Base-by-base conservation (phyloP, 2,797 vertebrate species). In the Cirrhinus mrigala region DNA sequence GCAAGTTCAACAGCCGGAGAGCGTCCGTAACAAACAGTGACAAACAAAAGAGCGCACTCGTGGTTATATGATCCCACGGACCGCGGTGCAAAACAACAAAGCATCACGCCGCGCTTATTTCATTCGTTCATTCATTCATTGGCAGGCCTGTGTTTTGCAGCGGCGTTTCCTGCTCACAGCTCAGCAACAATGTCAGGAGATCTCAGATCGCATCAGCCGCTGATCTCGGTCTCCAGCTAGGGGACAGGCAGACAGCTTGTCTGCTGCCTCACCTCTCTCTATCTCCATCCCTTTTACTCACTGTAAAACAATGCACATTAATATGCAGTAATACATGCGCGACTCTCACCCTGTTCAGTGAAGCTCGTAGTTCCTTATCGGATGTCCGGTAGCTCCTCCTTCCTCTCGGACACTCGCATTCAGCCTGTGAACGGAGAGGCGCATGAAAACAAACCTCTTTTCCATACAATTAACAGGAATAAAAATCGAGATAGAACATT, bases 141-240 rank as follows among this genome's bases (percentile, higher is more conserved):
- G 62, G 56, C 87, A 83, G 93, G 93, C 91, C 92, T 89, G 87
- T 90, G 85, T 86, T 80, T 77, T 60, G 87, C 90, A 83, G 87
- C 91, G 88, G 89, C 79, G 62, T 91, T 92, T 94, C 92, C 92
- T 93, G 87, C 46, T 89, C 88, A 87, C 89, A 86, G 84, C 87
- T 89, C 89, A 76, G 88, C 84, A 79, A 62, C 66, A 87, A 66
- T 68, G 85, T 87, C 89, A 90, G 86, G 74, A 90, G 82, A 89
- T 87, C 90, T 83, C 90, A 89, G 86, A 89, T 90, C 87, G 62
- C 84, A 86, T 91, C 89, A 85, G 87, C 80, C 80, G 85, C 86
- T 88, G 60, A 88, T 86, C 89, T 87, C 87, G 89, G 68, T 86
- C 85, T 58, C 58, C 50, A 74, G 80, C 82, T 56, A 52, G 60